These are phyloP conservation scores for Dicranocentrus wangi DNA, from an alignment of 2,888 invertebrate species.

Conservation along the genomic window DNA sequence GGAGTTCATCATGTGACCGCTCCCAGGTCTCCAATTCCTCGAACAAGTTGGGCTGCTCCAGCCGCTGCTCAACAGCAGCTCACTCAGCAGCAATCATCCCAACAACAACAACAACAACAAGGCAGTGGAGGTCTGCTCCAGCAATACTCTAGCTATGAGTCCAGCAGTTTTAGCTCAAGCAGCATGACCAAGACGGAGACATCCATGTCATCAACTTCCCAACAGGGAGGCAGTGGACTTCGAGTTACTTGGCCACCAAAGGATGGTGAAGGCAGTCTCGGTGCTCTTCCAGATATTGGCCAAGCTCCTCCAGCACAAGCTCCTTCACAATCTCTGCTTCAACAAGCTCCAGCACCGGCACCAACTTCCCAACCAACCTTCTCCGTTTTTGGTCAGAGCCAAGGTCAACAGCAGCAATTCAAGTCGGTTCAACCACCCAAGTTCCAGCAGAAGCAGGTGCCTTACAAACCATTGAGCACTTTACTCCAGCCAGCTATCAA, in stretches of 20 bases:
- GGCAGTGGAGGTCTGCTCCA: constrained; percentile 52
- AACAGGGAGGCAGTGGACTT: constrained; percentile 24
- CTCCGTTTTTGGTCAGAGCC: constrained; percentile 44
- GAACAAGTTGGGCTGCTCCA: too few species aligned
- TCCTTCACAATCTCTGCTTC: constrained; percentile 32
- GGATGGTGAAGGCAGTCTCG: constrained; percentile 1
- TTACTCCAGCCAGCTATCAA: constrained; percentile 73
- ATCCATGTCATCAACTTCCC: constrained; percentile 5
- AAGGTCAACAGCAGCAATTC: constrained; percentile 55
- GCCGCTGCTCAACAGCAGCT: neutral
- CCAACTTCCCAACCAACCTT: constrained; percentile 17
- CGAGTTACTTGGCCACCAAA: constrained; percentile 48
- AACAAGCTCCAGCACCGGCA: constrained; percentile 17
- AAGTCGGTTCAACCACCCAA: constrained; percentile 67
- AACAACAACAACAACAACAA: constrained; percentile 9
- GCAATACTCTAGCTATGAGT: constrained; percentile 42
- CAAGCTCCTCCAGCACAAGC: neutral
- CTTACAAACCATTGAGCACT: constrained; percentile 74
- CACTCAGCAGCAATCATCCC: constrained; percentile 34
- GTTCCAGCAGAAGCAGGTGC: constrained; percentile 64
- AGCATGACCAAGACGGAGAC: constrained; percentile 37
- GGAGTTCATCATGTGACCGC: constrained; percentile 73
- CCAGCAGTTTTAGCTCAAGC: constrained; percentile 42
- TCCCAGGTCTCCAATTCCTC: constrained; percentile 70
- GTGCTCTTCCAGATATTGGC: neutral